phyloP scores from a whole-genome alignment of 1,140 invertebrate genomes.

The Platorchestia sp. region DNA sequence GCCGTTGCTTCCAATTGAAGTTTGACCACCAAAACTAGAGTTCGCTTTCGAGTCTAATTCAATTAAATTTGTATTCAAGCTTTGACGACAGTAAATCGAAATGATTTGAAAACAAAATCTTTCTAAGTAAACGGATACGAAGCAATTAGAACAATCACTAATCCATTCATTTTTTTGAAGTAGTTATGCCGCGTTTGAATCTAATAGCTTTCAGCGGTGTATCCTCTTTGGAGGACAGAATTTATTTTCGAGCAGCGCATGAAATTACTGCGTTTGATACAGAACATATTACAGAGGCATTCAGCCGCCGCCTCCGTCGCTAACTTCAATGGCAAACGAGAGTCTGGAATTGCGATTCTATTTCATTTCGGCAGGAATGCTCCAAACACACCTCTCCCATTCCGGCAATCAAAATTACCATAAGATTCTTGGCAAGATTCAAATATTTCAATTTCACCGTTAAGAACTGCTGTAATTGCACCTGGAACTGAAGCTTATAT shows the following conservation, averaged over 20 bases:
- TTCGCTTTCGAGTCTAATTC: not conserved
- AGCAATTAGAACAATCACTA: not conserved
- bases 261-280: not conserved
- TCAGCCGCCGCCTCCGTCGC: not conserved
- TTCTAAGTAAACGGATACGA: not conserved
- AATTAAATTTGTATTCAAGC: not conserved
- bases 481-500: not conserved
- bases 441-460: constrained; percentile 32
- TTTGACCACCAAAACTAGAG: not conserved
- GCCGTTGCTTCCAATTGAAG: not conserved
- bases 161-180: not conserved
- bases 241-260: not conserved
- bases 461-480: constrained; percentile 26
- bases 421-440: constrained; percentile 6
- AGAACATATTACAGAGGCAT: not conserved
- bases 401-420: constrained; percentile 47
- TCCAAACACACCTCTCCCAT: not conserved
- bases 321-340: not conserved
- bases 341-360: not conserved
- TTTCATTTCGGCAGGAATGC: constrained; percentile 39
- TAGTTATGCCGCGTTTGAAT: not conserved
- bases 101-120: not conserved
- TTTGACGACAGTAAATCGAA: not conserved
- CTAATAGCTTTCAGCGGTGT: not conserved
- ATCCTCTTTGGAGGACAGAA: not conserved